Conservation (phyloP, 2,797 vertebrate species). For the Zalophus californianus region DNA sequence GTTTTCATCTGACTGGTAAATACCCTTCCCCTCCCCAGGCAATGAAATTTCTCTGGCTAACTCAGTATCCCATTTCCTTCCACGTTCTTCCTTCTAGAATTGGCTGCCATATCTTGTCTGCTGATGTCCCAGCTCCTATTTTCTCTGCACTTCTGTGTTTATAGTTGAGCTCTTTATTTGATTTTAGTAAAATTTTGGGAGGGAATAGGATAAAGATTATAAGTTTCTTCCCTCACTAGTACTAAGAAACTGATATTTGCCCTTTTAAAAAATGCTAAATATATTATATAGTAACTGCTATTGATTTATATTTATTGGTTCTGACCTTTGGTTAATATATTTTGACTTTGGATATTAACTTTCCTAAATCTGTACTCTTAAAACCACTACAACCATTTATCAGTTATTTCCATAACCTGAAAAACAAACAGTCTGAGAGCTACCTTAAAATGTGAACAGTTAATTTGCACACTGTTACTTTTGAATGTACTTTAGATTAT, state of each 20-base stretch:
- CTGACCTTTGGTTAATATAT: conserved; percentile 39
- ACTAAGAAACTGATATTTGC: not conserved
- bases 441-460: conserved; percentile 23
- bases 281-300: not conserved
- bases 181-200: not conserved
- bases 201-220: not conserved
- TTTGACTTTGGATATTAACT: conserved; percentile 29
- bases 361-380: conserved; percentile 3
- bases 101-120: not conserved
- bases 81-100: not conserved
- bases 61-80: not conserved
- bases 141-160: not conserved
- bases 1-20: not conserved
- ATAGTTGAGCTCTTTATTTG: not conserved
- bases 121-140: not conserved
- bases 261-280: conserved; percentile 50
- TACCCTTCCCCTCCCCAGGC: not conserved
- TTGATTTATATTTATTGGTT: conserved; percentile 45
- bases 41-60: not conserved
- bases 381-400: conserved; percentile 51
- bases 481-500: conserved; percentile 38
- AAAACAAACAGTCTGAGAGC: conserved; percentile 15
- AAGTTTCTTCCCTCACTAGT: not conserved
- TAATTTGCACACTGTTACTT: conserved; percentile 42
- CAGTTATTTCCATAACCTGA: conserved; percentile 59